Conservation (phyloP, 2,113 vertebrate genomes). For the Cromileptes altivelis region DNA sequence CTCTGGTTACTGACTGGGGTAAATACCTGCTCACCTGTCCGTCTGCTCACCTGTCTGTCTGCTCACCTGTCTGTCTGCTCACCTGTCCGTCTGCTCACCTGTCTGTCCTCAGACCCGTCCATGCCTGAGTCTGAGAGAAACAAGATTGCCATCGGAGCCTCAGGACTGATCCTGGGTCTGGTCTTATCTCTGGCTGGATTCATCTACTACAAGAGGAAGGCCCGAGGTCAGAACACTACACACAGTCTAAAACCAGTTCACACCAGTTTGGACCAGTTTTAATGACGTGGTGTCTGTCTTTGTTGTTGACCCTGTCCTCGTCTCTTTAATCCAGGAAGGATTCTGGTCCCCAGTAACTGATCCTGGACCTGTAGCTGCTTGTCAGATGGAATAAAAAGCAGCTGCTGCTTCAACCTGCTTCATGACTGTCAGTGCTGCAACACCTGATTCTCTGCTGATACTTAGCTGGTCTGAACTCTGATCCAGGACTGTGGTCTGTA, state of each 20-base stretch:
- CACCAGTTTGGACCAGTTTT: not conserved
- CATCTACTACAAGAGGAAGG: constrained; percentile 70
- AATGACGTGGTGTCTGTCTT: not conserved
- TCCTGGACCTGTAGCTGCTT: not conserved
- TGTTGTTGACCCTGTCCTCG: not conserved
- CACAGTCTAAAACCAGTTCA: not conserved
- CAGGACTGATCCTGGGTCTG: constrained; percentile 26
- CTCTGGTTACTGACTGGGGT: constrained; percentile 60
- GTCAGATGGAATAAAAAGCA: not conserved
- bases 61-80: not conserved
- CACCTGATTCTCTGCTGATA: not conserved
- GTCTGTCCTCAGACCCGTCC: constrained; percentile 14
- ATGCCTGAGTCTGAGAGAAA: constrained; percentile 29
- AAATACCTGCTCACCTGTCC: not conserved
- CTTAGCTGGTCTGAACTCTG: not conserved
- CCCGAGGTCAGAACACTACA: constrained; percentile 37
- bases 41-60: not conserved
- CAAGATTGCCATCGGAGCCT: too few relatives aligned
- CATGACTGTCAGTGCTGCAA: constrained; percentile 25
- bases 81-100: not conserved
- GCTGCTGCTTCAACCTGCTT: constrained; percentile 29
- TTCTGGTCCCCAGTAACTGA: constrained; percentile 49
- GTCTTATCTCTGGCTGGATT: constrained; percentile 70
- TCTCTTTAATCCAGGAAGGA: constrained; percentile 29
- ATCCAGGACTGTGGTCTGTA: too few relatives aligned